Conservation (phyloP, 2,113 vertebrate genomes). For the Gracilinanus agilis region DNA sequence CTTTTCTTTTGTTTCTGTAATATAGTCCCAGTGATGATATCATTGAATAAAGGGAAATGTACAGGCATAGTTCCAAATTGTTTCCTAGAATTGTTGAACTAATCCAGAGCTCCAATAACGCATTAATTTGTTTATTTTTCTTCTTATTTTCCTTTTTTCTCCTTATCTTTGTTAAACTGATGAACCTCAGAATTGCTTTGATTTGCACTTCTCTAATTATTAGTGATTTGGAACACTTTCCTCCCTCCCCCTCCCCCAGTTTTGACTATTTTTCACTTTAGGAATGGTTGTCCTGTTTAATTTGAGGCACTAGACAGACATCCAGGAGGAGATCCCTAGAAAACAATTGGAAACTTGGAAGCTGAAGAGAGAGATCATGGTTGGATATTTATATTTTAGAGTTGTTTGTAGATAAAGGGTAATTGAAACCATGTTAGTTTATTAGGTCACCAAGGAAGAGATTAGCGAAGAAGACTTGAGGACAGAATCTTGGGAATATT, state of each 20-base stretch:
- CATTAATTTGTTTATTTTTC: background rate
- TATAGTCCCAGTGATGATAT: background rate
- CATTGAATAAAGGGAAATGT: background rate
- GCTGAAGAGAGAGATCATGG: too few species aligned
- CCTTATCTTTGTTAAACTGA: background rate
- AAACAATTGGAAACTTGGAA: background rate
- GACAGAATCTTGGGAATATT: background rate
- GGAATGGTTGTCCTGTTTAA: background rate
- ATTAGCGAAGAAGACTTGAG: background rate
- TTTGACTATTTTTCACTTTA: background rate
- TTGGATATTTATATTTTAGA: background rate
- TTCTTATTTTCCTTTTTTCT: background rate
- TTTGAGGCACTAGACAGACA: background rate
- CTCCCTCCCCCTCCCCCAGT: background rate
- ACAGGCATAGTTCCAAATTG: background rate
- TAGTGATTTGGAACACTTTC: background rate
- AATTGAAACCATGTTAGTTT: background rate
- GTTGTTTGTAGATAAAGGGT: background rate
- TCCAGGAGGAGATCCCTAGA: background rate
- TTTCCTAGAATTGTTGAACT: background rate
- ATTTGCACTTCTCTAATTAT: background rate
- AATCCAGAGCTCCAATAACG: background rate
- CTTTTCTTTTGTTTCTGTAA: background rate
- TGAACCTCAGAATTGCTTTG: background rate
- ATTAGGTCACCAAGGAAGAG: background rate